Evolutionary conservation across 2,888 invertebrate genomes (phyloP).

Genomic region (Chrysina gloriosa): DNA sequence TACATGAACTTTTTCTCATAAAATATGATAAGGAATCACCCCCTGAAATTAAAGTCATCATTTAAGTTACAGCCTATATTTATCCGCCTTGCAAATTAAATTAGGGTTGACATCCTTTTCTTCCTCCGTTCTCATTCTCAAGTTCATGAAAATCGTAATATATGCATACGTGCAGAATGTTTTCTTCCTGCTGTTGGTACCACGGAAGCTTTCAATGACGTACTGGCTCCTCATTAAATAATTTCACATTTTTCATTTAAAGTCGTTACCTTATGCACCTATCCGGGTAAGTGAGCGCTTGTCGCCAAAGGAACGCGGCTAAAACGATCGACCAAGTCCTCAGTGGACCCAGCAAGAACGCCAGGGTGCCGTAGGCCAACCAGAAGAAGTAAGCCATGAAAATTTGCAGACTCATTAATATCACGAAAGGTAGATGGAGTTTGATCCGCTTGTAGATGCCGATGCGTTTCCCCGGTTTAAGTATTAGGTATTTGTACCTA

Average conservation of each 20-base stretch:
- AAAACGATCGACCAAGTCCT: constrained; percentile 83
- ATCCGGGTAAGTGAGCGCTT: constrained; percentile 71
- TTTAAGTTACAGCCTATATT: too few species aligned
- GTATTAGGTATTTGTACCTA: constrained; percentile 57
- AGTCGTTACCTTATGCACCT: constrained; percentile 71
- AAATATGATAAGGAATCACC: too few species aligned
- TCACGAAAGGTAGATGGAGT: constrained; percentile 68
- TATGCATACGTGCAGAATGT: too few species aligned
- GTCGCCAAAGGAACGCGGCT: constrained; percentile 76
- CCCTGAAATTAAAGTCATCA: too few species aligned
- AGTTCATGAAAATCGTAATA: too few species aligned
- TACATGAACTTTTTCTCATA: too few species aligned
- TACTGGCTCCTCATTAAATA: too few species aligned
- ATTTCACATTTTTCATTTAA: not conserved
- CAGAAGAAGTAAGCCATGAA: constrained; percentile 81
- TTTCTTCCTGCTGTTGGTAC: too few species aligned
- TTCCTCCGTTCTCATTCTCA: too few species aligned
- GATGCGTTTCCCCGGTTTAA: constrained; percentile 55
- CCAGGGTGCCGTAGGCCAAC: constrained; percentile 82
- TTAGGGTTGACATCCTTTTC: too few species aligned
- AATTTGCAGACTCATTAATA: constrained; percentile 71
- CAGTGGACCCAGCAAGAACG: constrained; percentile 81
- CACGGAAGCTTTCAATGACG: too few species aligned
- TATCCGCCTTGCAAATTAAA: too few species aligned
- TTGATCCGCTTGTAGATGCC: constrained; percentile 50